A percentile compares a stretch with the other conserved stretches of the same genome.
These are phyloP conservation scores for Mormyrus hasselquistii DNA, from an alignment of 2,797 vertebrate species.

Conservation along the genomic window DNA sequence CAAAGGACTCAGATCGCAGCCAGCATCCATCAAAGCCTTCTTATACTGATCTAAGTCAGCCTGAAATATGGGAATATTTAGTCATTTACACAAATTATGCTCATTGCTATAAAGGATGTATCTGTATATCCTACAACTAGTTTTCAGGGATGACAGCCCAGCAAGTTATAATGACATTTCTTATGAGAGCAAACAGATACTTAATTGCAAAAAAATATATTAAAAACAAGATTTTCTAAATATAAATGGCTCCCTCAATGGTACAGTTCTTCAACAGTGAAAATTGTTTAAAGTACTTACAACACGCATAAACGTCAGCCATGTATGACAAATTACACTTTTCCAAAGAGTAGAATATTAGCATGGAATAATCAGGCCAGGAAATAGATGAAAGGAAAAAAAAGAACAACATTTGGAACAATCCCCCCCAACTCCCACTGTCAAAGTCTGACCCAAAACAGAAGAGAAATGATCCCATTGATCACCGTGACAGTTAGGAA, in stretches of 20 bases:
- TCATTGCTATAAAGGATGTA: neutral
- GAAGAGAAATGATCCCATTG: slow-evolving; percentile 27
- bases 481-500: slow-evolving; percentile 27
- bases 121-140: neutral
- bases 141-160: neutral
- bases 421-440: slow-evolving; percentile 28
- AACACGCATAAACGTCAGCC: neutral
- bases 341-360: slow-evolving; percentile 16
- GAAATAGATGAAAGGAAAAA: slow-evolving; percentile 36
- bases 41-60: slow-evolving; percentile 90
- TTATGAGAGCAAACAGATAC: neutral
- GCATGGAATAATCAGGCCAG: slow-evolving; percentile 25
- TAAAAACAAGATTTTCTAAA: neutral
- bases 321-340: slow-evolving; percentile 24
- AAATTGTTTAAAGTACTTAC: neutral
- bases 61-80: slow-evolving; percentile 53
- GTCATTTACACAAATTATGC: neutral
- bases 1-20: slow-evolving; percentile 86
- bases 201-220: too few species aligned
- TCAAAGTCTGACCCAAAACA: slow-evolving; percentile 18
- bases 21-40: slow-evolving; percentile 78
- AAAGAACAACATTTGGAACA: slow-evolving; percentile 31
- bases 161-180: neutral
- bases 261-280: neutral
- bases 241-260: neutral